Percentiles rank a stretch among this genome's conserved stretches.
Conservation (phyloP, 2,113 vertebrate species). For the Xiphophorus maculatus region DNA sequence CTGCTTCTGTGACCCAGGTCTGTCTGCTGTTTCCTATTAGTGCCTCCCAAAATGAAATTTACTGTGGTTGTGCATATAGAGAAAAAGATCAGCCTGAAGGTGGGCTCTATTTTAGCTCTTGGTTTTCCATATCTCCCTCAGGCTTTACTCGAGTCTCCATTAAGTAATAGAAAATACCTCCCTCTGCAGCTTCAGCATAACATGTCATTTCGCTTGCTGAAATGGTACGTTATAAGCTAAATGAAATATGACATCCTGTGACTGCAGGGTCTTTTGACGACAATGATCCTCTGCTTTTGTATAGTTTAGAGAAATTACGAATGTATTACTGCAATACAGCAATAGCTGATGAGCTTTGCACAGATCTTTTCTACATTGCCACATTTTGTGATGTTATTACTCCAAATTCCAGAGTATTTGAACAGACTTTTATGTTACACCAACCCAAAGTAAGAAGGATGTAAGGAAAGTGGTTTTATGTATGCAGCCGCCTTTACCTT, state of each 20-base stretch:
- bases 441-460: not conserved
- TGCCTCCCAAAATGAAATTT: constrained; percentile 32
- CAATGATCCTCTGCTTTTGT: not conserved
- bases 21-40: constrained; percentile 44
- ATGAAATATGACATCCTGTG: constrained; percentile 26
- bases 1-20: constrained; percentile 29
- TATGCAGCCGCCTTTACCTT: not conserved
- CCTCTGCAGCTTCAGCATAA: constrained; percentile 8
- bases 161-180: constrained; percentile 25
- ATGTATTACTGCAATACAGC: not conserved
- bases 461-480: not conserved
- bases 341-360: not conserved
- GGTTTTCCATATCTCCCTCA: constrained; percentile 1
- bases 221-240: constrained; percentile 31
- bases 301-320: not conserved
- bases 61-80: constrained; percentile 10
- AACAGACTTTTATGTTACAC: not conserved
- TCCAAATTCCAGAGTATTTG: not conserved
- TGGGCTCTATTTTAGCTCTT: constrained; percentile 5
- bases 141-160: constrained; percentile 20
- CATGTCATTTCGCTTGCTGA: constrained; percentile 43
- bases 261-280: constrained; percentile 18
- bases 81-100: constrained; percentile 23
- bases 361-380: not conserved
- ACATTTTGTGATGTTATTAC: too few species aligned